These are phyloP conservation scores for Pseudopodoces humilis DNA, from an alignment of 2,113 vertebrate species.

Conservation along the genomic window DNA sequence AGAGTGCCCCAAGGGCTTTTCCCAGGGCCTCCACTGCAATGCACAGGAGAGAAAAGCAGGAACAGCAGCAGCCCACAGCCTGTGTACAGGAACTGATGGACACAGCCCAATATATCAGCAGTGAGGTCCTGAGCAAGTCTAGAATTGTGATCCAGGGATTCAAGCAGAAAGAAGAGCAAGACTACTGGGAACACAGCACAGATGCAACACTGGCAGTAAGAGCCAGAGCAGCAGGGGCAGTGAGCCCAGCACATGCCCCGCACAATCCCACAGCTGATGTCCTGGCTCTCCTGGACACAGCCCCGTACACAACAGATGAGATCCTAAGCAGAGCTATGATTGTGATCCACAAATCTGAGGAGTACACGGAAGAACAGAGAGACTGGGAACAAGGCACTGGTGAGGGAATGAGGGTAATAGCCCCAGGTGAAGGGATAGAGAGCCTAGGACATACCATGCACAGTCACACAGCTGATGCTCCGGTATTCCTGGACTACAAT, in stretches of 20 bases:
- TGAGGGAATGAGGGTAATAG: neutral
- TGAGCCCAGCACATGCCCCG: fast-evolving
- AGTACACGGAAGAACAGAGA: neutral
- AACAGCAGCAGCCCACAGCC: neutral
- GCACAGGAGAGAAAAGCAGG: neutral
- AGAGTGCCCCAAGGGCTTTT: neutral
- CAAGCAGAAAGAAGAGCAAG: neutral
- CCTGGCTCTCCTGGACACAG: neutral
- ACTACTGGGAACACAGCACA: too few species aligned
- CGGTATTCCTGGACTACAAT: fast-evolving
- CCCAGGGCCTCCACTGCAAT: neutral
- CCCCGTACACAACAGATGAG: too few species aligned
- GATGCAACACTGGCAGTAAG: neutral
- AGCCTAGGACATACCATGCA: fast-evolving
- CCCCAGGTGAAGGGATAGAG: neutral
- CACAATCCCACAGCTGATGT: neutral
- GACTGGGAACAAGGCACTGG: neutral
- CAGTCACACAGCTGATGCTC: too few species aligned
- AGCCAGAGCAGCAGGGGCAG: neutral
- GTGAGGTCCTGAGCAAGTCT: neutral
- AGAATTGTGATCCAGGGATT: too few species aligned
- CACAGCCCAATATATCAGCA: neutral
- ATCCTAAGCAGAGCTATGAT: neutral
- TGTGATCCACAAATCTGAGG: neutral
- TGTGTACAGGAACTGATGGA: fast-evolving